A percentile compares a stretch with the other conserved stretches of the same genome.
Evolutionary conservation across 1,140 invertebrate species (phyloP).

Genomic region (Diachasma alloeum): DNA sequence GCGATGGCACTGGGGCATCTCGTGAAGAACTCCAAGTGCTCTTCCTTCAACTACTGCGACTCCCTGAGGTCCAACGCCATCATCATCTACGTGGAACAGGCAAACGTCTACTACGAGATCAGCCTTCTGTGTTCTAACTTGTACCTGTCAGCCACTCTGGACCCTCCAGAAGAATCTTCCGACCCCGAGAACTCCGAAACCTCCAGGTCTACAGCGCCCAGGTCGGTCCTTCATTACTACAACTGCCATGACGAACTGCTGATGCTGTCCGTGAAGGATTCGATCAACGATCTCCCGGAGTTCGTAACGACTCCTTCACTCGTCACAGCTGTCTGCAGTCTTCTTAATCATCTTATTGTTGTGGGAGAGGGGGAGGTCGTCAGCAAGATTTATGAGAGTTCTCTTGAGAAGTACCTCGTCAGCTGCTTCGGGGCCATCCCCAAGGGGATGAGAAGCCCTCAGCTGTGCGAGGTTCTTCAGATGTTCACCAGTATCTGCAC

Average conservation of each 20-base stretch:
- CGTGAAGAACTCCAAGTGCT: slow-evolving; percentile 47
- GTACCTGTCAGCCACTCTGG: slow-evolving; percentile 44
- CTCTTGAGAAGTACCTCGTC: slow-evolving; percentile 54
- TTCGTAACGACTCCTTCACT: slow-evolving; percentile 61
- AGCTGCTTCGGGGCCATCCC: slow-evolving; percentile 54
- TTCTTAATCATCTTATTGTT: slow-evolving; percentile 62
- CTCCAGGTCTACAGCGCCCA: neutral
- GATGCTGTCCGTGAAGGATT: slow-evolving; percentile 40
- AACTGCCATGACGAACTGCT: slow-evolving; percentile 46
- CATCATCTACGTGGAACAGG: slow-evolving; percentile 50
- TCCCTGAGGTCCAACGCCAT: slow-evolving; percentile 48
- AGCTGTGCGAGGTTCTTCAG: slow-evolving; percentile 62
- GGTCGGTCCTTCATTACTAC: slow-evolving; percentile 48
- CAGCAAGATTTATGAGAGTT: slow-evolving; percentile 53
- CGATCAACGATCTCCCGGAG: slow-evolving; percentile 39
- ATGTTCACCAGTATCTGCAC: slow-evolving; percentile 64
- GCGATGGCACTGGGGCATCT: slow-evolving; percentile 53
- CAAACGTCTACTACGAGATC: slow-evolving; percentile 54
- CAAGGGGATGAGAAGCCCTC: slow-evolving; percentile 49
- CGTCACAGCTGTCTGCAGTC: slow-evolving; percentile 55
- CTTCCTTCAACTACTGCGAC: slow-evolving; percentile 48
- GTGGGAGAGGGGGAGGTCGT: slow-evolving; percentile 54
- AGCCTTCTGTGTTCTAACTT: slow-evolving; percentile 50
- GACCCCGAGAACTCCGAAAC: too few relatives aligned
- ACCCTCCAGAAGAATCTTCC: slow-evolving; percentile 21